Conservation (phyloP, 2,797 vertebrate genomes). For the Lacerta bilineata region DNA sequence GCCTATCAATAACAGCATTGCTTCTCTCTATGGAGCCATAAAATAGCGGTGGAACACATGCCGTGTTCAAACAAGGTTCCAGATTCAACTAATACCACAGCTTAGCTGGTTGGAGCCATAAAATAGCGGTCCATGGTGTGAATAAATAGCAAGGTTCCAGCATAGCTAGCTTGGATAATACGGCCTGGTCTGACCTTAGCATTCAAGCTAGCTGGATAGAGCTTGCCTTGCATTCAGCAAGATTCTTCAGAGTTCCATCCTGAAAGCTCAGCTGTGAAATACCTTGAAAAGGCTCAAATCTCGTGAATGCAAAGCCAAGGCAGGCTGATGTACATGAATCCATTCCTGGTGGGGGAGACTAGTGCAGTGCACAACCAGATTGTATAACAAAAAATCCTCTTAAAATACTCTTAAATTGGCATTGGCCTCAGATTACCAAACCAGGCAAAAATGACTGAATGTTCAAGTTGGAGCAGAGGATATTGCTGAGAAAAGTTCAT, state of each 20-base stretch:
- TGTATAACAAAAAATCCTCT: not conserved
- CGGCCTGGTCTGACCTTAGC: too few species aligned
- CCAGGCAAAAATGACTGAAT: conserved; percentile 2
- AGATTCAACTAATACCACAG: not conserved
- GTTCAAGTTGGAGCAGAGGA: conserved; percentile 23
- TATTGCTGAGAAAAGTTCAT: not conserved
- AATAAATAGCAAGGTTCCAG: too few species aligned
- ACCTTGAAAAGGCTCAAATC: not conserved
- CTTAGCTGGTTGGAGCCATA: too few species aligned
- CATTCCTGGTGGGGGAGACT: not conserved
- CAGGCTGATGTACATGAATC: not conserved
- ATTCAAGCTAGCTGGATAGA: not conserved
- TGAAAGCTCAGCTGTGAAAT: not conserved
- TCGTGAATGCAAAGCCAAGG: not conserved
- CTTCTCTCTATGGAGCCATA: not conserved
- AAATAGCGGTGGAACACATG: too few species aligned
- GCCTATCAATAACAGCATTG: not conserved
- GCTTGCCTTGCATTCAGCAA: not conserved
- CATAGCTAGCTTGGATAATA: too few species aligned
- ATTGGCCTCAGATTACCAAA: conserved; percentile 7
- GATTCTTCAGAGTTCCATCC: not conserved
- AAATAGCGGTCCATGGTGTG: too few species aligned
- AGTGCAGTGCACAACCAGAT: not conserved
- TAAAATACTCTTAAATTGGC: not conserved
- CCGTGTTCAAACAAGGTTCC: not conserved